Conservation (phyloP, 2,113 vertebrate species). For the western clawed frog (Xenopus tropicalis) region DNA sequence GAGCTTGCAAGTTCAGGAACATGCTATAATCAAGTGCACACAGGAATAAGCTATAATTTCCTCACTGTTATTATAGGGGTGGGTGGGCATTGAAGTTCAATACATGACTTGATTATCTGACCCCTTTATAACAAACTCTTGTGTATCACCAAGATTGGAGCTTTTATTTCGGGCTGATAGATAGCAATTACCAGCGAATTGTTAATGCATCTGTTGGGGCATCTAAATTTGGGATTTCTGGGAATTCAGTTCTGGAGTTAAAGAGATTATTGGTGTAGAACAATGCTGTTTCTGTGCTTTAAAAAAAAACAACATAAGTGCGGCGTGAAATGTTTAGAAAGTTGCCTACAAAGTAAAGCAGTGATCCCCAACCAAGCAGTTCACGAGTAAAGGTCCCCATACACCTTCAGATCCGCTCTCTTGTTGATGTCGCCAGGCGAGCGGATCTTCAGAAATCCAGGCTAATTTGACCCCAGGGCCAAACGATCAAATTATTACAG, state of each 20-base stretch:
- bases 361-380: too few species aligned
- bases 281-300: background rate
- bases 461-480: too few species aligned
- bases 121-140: constrained; percentile 37
- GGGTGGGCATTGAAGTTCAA: constrained; percentile 34
- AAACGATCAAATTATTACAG: too few species aligned
- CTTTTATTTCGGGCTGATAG: constrained; percentile 37
- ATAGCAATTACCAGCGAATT: constrained; percentile 39
- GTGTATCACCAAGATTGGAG: constrained; percentile 30
- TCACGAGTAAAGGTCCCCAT: too few species aligned
- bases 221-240: constrained; percentile 31
- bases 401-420: too few species aligned
- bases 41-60: constrained; percentile 32
- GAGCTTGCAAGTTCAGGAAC: constrained; percentile 36
- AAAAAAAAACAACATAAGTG: background rate
- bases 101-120: constrained; percentile 38
- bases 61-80: constrained; percentile 36
- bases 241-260: constrained; percentile 4
- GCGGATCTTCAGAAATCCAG: too few species aligned
- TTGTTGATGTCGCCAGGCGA: too few species aligned
- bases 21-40: constrained; percentile 38
- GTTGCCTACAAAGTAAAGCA: background rate
- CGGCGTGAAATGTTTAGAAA: too few species aligned
- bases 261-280: constrained; percentile 9
- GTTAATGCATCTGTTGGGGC: constrained; percentile 29